These are phyloP conservation scores for Leptothorax acervorum DNA, from an alignment of 2,888 invertebrate species.

Conservation along the genomic window DNA sequence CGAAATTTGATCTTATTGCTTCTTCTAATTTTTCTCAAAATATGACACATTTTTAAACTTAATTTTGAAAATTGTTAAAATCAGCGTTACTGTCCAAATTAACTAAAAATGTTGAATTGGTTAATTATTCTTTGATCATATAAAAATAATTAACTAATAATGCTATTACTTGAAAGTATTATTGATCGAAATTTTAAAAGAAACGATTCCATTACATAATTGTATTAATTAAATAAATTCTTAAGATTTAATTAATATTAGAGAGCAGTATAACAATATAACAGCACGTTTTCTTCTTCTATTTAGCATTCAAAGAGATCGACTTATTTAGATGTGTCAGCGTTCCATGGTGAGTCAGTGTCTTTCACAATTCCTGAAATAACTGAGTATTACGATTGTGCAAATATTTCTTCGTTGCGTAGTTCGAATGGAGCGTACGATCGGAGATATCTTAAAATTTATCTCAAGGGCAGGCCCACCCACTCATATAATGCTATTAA, in stretches of 20 bases:
- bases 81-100: background rate
- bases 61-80: background rate
- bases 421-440: background rate
- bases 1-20: background rate
- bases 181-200: background rate
- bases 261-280: background rate
- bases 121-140: no score
- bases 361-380: background rate
- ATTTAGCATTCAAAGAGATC: background rate
- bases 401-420: background rate
- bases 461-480: background rate
- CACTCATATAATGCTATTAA: background rate
- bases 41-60: background rate
- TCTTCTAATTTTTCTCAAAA: background rate
- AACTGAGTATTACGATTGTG: background rate
- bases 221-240: background rate
- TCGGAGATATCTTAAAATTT: background rate
- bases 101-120: background rate
- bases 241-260: conserved; percentile 1
- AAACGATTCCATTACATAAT: background rate
- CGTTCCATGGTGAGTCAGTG: background rate
- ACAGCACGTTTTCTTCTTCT: background rate
- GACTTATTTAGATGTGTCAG: background rate
- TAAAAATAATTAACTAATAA: background rate
- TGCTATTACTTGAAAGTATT: background rate